phyloP scores from a whole-genome alignment of 1,140 invertebrate genomes.

The Acromyrmex echinatior region DNA sequence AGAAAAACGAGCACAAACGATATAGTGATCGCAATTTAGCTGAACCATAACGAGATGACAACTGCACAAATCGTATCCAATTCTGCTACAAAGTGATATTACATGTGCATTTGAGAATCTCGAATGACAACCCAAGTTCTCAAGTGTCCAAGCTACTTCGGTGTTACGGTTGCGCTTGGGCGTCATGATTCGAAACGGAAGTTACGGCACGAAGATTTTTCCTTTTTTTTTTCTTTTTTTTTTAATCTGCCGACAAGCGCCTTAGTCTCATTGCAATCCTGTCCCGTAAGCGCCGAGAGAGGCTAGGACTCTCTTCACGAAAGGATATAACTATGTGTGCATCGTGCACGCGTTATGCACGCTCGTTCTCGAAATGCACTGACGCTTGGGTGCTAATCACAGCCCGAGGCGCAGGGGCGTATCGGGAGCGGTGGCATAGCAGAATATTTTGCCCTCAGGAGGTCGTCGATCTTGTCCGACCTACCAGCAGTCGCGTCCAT shows the following conservation, averaged over 20 bases:
- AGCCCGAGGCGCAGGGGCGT: conserved; percentile 54
- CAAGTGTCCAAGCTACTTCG: neutral
- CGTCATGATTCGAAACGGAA: conserved; percentile 56
- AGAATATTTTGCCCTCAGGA: conserved; percentile 48
- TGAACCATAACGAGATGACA: neutral
- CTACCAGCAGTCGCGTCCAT: conserved; percentile 8
- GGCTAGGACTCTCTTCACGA: conserved; percentile 14
- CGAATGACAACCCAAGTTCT: neutral
- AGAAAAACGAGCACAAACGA: neutral
- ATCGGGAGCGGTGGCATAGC: conserved; percentile 57
- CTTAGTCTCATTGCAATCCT: conserved; percentile 46
- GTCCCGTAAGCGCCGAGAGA: neutral
- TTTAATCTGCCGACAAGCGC: neutral
- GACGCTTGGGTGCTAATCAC: conserved; percentile 63
- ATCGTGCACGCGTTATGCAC: conserved; percentile 46
- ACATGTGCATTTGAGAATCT: neutral
- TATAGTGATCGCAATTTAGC: neutral
- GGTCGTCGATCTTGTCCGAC: conserved; percentile 54
- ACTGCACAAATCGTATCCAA: conserved; percentile 1
- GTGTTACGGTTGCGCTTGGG: neutral
- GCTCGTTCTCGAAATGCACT: conserved; percentile 63
- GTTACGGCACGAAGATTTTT: conserved; percentile 13
- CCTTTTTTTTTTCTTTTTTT: neutral
- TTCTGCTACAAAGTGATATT: conserved; percentile 2
- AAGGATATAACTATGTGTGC: conserved; percentile 41